Conservation (phyloP, 2,797 vertebrate species). For the Limnodromus scolopaceus region DNA sequence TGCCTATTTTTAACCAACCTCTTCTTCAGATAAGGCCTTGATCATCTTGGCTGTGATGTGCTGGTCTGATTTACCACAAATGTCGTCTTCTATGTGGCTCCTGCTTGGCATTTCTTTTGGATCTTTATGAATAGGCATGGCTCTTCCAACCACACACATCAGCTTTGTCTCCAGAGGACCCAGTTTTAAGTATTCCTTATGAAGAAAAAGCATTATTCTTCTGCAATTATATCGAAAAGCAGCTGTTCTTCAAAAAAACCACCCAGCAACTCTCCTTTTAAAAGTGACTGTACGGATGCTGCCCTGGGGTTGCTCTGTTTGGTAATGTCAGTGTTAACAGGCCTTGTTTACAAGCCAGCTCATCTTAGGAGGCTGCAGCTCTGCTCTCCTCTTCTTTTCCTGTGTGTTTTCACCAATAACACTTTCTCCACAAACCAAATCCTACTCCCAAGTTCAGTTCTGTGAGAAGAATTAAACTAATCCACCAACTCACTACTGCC, state of each 20-base stretch:
- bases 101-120: not conserved
- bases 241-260: fast-evolving
- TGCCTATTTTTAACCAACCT: not conserved
- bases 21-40: constrained; percentile 57
- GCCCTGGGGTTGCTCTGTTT: not conserved
- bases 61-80: not conserved
- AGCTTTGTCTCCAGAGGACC: constrained; percentile 74
- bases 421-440: not conserved
- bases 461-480: not conserved
- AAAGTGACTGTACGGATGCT: not conserved
- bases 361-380: not conserved
- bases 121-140: constrained; percentile 67
- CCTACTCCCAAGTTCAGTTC: not conserved
- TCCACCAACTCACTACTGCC: not conserved
- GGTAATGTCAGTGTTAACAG: not conserved
- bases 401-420: not conserved
- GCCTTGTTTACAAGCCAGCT: not conserved
- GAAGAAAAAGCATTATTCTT: constrained; percentile 3
- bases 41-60: constrained; percentile 77
- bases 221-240: not conserved
- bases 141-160: constrained; percentile 74
- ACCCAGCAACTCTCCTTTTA: not conserved
- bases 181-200: constrained; percentile 77
- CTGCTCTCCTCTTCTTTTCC: not conserved
- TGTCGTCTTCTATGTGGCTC: not conserved